These are phyloP conservation scores for Brenthis daphne DNA, from an alignment of 2,888 invertebrate species.

Conservation along the genomic window DNA sequence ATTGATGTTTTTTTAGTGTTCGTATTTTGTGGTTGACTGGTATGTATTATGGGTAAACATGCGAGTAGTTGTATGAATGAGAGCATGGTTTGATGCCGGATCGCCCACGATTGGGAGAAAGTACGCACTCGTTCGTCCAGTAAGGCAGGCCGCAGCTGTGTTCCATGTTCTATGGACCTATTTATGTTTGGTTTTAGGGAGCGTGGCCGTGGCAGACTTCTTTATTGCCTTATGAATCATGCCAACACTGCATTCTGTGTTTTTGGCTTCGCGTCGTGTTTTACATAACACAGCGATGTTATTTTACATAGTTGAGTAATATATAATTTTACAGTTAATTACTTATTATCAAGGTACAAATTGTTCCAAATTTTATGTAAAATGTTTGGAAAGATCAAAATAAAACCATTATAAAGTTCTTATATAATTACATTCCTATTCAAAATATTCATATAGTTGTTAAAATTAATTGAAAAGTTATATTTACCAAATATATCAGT, in stretches of 20 bases:
- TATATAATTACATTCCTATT: too few relatives aligned
- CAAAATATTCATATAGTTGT: too few relatives aligned
- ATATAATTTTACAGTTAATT: too few relatives aligned
- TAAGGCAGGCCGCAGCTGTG: conserved; percentile 36
- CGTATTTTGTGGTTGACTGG: conserved; percentile 14
- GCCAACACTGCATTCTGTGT: conserved; percentile 13
- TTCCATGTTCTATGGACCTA: conserved; percentile 23
- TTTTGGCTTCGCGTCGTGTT: conserved; percentile 16
- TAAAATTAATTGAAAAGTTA: too few relatives aligned
- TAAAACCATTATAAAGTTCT: too few relatives aligned
- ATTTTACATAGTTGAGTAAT: too few relatives aligned
- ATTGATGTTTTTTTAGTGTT: conserved; percentile 46
- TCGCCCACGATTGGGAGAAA: conserved; percentile 60
- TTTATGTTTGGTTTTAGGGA: conserved; percentile 31
- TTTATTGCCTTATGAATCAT: conserved; percentile 37
- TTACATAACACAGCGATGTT: conserved; percentile 11
- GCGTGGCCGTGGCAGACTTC: conserved; percentile 30
- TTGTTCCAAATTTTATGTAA: too few relatives aligned
- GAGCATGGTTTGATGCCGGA: conserved; percentile 47
- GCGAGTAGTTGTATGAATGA: conserved; percentile 52
- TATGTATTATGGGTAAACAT: conserved; percentile 52
- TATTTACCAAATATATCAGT: too few relatives aligned
- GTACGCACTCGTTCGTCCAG: conserved; percentile 31
- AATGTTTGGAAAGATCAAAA: too few relatives aligned
- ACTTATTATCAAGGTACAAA: too few relatives aligned